A percentile compares a stretch with the other conserved stretches of the same genome.
These are phyloP conservation scores for Crambe crambe DNA, from an alignment of 37 sponge, comb jelly and placozoan genomes.

Conservation along the genomic window DNA sequence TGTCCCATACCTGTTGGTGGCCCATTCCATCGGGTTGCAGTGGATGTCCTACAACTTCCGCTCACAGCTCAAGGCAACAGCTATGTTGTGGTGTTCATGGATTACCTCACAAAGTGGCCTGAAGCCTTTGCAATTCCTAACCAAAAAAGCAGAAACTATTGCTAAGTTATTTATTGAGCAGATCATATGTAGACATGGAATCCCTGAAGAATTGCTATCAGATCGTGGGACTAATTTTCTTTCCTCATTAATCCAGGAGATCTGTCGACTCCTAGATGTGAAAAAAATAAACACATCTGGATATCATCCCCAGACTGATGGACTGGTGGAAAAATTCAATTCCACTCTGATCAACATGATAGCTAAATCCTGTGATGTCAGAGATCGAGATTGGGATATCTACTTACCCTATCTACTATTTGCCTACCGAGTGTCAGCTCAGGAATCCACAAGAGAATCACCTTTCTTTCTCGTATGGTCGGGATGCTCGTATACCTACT, in stretches of 20 bases:
- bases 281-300: constrained; percentile 65
- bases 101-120: constrained; percentile 77
- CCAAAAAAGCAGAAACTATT: constrained; percentile 50
- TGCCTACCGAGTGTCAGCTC: constrained; percentile 44
- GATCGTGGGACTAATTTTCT: constrained; percentile 51
- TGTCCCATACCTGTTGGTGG: constrained; percentile 66
- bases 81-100: constrained; percentile 58
- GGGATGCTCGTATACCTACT: constrained; percentile 47
- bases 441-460: constrained; percentile 51
- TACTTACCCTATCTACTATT: constrained; percentile 47
- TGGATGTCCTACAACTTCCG: constrained; percentile 56
- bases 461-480: constrained; percentile 49
- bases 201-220: constrained; percentile 43
- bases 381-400: constrained; percentile 47
- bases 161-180: constrained; percentile 47
- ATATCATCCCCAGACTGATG: constrained; percentile 65
- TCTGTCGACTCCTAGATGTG: constrained; percentile 21
- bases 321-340: constrained; percentile 58
- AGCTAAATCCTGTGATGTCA: constrained; percentile 22
- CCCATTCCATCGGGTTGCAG: constrained; percentile 61
- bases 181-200: constrained; percentile 37
- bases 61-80: constrained; percentile 40
- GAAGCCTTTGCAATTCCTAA: constrained; percentile 69
- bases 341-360: constrained; percentile 36
- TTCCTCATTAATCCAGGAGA: too few species aligned